Conservation (phyloP, 1,140 invertebrate species). For the Cotesia glomerata region DNA sequence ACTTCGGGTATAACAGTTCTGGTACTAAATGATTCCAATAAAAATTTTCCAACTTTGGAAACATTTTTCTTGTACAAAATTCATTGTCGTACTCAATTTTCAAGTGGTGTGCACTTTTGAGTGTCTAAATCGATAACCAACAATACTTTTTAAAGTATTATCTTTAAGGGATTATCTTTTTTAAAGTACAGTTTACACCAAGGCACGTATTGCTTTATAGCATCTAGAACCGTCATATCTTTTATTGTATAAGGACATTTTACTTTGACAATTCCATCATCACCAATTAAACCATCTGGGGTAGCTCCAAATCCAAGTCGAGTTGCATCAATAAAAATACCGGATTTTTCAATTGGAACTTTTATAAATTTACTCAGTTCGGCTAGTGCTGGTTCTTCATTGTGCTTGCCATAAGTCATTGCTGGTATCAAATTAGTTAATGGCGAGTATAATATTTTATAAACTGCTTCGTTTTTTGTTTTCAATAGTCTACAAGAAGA, state of each 20-base stretch:
- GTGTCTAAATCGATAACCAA: slow-evolving; percentile 37
- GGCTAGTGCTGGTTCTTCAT: slow-evolving; percentile 41
- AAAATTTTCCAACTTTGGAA: not conserved
- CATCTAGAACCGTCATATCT: not conserved
- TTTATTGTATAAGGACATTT: slow-evolving; percentile 45
- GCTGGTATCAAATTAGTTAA: slow-evolving; percentile 29
- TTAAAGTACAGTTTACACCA: too few species aligned
- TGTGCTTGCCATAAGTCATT: slow-evolving; percentile 39
- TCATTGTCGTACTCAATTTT: not conserved
- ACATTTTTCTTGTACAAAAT: not conserved
- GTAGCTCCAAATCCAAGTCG: slow-evolving; percentile 46
- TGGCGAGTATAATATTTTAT: slow-evolving; percentile 38
- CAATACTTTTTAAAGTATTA: slow-evolving; percentile 37
- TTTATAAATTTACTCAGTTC: slow-evolving; percentile 29
- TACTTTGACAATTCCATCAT: slow-evolving; percentile 45
- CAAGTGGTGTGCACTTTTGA: slow-evolving; percentile 14
- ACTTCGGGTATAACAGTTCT: not conserved
- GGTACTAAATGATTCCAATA: not conserved
- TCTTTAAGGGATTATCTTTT: not conserved
- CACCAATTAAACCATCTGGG: slow-evolving; percentile 52
- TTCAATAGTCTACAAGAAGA: slow-evolving; percentile 36
- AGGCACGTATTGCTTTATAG: too few species aligned
- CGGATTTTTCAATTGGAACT: slow-evolving; percentile 40
- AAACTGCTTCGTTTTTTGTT: slow-evolving; percentile 33
- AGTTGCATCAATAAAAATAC: slow-evolving; percentile 49